A percentile compares a stretch with the other conserved stretches of the same genome.
Evolutionary conservation across 2,797 vertebrate species (phyloP).

Genomic region (Phylloscopus collybita): DNA sequence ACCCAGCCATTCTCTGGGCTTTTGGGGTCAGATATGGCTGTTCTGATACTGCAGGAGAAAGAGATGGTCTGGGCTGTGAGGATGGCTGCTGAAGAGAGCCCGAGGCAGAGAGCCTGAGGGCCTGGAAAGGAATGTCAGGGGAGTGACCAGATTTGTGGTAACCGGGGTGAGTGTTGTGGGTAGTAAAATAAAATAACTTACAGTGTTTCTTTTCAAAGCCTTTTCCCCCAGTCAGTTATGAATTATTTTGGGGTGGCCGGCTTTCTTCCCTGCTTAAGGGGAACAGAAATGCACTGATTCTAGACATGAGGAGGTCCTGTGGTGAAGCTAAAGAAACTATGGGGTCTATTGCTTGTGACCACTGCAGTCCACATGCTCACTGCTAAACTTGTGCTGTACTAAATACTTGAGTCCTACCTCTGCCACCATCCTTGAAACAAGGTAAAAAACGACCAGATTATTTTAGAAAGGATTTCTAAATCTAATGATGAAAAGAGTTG

Average conservation of each 20-base stretch:
- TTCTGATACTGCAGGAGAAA: neutral
- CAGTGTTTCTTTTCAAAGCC: neutral
- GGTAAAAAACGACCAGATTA: neutral
- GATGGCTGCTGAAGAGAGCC: neutral
- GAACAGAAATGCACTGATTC: neutral
- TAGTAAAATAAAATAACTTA: neutral
- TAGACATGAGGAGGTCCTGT: neutral
- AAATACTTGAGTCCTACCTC: neutral
- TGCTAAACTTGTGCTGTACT: neutral
- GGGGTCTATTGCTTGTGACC: neutral
- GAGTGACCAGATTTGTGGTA: neutral
- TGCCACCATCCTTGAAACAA: neutral
- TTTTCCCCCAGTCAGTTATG: neutral
- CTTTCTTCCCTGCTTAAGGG: neutral
- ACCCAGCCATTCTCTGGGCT: neutral
- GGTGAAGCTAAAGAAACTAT: neutral
- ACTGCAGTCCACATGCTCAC: rapidly evolving
- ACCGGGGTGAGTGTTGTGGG: neutral
- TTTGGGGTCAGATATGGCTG: neutral
- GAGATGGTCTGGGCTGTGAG: neutral
- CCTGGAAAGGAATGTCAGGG: neutral
- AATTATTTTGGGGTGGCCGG: neutral
- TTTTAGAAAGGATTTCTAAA: neutral
- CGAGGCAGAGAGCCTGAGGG: neutral
- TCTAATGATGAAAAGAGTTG: neutral